These are phyloP conservation scores for Bucorvus abyssinicus DNA, from an alignment of 2,797 vertebrate genomes.

Conservation along the genomic window DNA sequence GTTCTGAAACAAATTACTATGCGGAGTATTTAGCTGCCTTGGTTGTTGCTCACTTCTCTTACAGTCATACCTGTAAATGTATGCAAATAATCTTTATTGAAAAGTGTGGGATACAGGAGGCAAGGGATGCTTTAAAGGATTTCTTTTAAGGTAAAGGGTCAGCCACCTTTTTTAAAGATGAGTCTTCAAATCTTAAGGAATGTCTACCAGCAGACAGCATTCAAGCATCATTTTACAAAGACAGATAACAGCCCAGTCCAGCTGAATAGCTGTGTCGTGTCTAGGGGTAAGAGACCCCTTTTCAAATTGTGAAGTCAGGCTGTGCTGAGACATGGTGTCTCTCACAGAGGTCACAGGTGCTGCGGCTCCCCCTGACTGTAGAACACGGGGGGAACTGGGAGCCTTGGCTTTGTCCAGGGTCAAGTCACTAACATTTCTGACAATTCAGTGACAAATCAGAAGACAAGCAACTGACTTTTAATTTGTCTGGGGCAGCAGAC, in stretches of 20 bases:
- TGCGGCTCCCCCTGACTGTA: accelerated
- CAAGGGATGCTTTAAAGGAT: neutral
- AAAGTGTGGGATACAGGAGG: neutral
- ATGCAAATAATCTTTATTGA: neutral
- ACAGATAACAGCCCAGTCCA: neutral
- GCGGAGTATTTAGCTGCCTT: neutral
- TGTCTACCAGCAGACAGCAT: neutral
- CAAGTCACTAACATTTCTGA: accelerated
- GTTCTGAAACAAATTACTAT: neutral
- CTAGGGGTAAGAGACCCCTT: neutral
- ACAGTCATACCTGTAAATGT: neutral
- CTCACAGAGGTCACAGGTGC: accelerated
- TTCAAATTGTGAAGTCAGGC: neutral
- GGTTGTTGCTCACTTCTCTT: neutral
- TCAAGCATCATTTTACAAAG: neutral
- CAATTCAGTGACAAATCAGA: neutral
- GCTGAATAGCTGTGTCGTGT: neutral
- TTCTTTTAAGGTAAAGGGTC: neutral
- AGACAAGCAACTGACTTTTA: neutral
- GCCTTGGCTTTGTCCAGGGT: accelerated
- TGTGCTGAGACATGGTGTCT: neutral
- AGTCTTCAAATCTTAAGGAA: neutral
- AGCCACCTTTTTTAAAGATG: neutral
- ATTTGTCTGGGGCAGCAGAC: neutral
- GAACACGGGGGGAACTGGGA: neutral